Evolutionary conservation across 2,888 invertebrate species (phyloP).

Genomic region (Siphlonurus alternatus): DNA sequence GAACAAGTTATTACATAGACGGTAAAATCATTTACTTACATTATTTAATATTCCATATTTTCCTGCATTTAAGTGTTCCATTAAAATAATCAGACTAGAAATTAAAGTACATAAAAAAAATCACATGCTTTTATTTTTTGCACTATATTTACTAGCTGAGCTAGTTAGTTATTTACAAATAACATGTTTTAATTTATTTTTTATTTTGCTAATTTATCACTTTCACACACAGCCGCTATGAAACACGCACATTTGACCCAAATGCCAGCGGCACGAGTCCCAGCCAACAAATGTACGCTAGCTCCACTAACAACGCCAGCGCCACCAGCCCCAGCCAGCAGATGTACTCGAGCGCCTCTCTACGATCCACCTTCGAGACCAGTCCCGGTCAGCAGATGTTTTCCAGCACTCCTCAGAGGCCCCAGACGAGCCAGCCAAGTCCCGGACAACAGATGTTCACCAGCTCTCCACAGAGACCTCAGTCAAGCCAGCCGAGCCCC

Average conservation of each 20-base stretch:
- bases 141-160: background rate
- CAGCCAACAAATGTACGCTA: background rate
- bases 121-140: background rate
- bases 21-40: too few relatives aligned
- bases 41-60: too few relatives aligned
- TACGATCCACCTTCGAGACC: background rate
- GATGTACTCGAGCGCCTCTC: background rate
- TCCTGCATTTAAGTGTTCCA: too few relatives aligned
- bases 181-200: background rate
- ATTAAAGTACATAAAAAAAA: too few relatives aligned
- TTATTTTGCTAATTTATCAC: background rate
- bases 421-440: background rate
- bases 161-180: background rate
- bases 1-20: too few relatives aligned
- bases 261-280: background rate
- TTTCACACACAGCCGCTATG: slow-evolving; percentile 4
- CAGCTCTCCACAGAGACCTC: background rate
- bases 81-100: too few relatives aligned
- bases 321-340: background rate
- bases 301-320: background rate
- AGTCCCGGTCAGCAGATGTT: background rate
- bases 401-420: background rate
- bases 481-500: background rate
- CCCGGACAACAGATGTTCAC: background rate
- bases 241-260: slow-evolving; percentile 8